These are phyloP conservation scores for Drosophila testacea DNA, from an alignment of 2,888 invertebrate species.

Conservation along the genomic window DNA sequence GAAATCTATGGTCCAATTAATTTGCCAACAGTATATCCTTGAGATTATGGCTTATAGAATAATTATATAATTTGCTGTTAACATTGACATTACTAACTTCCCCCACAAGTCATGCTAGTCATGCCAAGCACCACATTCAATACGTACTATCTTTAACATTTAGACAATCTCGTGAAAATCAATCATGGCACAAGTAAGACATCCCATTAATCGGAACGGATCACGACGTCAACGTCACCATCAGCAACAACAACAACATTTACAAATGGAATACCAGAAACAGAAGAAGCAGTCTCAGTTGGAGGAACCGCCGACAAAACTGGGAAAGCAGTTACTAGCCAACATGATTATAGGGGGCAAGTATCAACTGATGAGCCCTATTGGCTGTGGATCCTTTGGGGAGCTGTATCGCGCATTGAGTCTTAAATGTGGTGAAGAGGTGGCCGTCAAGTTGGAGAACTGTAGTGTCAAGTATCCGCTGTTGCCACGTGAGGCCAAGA, in stretches of 20 bases:
- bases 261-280: not conserved
- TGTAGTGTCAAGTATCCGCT: slow-evolving; percentile 34
- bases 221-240: not conserved
- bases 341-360: slow-evolving; percentile 55
- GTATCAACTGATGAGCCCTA: slow-evolving; percentile 51
- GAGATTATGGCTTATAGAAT: slow-evolving; percentile 20
- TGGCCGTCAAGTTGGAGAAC: slow-evolving; percentile 61
- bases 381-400: slow-evolving; percentile 66
- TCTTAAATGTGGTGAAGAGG: slow-evolving; percentile 44
- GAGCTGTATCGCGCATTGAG: slow-evolving; percentile 57
- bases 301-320: not conserved
- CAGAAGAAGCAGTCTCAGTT: not conserved
- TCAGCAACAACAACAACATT: not conserved
- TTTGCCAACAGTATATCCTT: slow-evolving; percentile 13
- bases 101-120: slow-evolving; percentile 38
- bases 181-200: slow-evolving; percentile 33
- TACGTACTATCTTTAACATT: slow-evolving; percentile 32
- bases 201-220: slow-evolving; percentile 3
- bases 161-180: slow-evolving; percentile 1
- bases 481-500: slow-evolving; percentile 60
- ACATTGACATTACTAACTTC: slow-evolving; percentile 16
- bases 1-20: not conserved
- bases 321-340: slow-evolving; percentile 4
- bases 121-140: slow-evolving; percentile 43
- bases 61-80: not conserved